phyloP scores from a whole-genome alignment of 2,888 invertebrate genomes.

The Kryphioiulus occultus region DNA sequence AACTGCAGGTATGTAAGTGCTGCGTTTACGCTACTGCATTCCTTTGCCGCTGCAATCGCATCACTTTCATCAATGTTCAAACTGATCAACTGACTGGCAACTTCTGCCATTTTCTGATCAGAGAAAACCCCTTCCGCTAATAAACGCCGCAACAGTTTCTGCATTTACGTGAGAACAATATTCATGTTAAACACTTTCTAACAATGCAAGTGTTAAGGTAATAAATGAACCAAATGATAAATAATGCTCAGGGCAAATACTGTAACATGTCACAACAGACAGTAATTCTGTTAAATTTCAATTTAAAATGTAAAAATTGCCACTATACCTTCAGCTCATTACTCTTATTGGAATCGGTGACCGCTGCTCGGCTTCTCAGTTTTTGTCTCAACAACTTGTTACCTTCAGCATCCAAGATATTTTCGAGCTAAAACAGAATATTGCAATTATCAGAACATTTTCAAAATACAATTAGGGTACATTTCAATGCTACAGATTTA shows the following conservation, averaged over 20 bases:
- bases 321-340: no score
- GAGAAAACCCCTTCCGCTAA: background rate
- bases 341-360: no score
- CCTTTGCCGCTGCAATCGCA: background rate
- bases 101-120: background rate
- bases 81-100: background rate
- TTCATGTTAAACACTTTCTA: background rate
- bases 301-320: no score
- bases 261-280: no score
- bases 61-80: background rate
- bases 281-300: no score
- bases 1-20: background rate
- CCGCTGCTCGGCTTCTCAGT: background rate
- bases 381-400: background rate
- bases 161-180: background rate
- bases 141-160: background rate
- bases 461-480: background rate
- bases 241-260: no score
- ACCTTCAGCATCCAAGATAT: background rate
- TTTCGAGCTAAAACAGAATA: background rate
- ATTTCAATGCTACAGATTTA: background rate
- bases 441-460: background rate
- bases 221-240: no score
- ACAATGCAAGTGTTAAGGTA: no score
- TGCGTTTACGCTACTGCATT: background rate